Conservation (phyloP, 2,888 invertebrate species). For the Melanchra persicariae region DNA sequence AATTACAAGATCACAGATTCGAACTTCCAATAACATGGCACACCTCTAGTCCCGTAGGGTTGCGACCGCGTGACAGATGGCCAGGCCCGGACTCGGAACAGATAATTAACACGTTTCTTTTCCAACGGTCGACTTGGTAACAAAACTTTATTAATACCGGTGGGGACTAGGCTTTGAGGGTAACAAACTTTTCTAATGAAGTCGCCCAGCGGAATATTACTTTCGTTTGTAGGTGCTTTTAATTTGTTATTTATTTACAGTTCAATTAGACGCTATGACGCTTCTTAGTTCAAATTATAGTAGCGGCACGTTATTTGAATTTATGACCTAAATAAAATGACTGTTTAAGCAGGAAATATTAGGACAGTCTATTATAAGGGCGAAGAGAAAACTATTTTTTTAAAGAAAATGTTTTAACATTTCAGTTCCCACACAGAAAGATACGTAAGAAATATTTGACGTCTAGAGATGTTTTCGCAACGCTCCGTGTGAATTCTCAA, state of each 20-base stretch:
- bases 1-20: slow-evolving; percentile 51
- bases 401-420: slow-evolving; percentile 31
- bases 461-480: slow-evolving; percentile 45
- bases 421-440: slow-evolving; percentile 16
- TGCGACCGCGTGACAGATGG: slow-evolving; percentile 84
- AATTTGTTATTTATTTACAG: slow-evolving; percentile 86
- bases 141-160: slow-evolving; percentile 91
- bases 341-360: slow-evolving; percentile 10
- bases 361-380: slow-evolving; percentile 5
- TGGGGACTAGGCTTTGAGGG: slow-evolving; percentile 87
- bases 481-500: slow-evolving; percentile 46
- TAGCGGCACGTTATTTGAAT: slow-evolving; percentile 47
- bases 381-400: slow-evolving; percentile 42
- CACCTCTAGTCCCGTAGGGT: slow-evolving; percentile 68
- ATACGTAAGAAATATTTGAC: slow-evolving; percentile 46
- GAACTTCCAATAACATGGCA: slow-evolving; percentile 67
- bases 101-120: slow-evolving; percentile 90
- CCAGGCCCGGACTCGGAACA: slow-evolving; percentile 74
- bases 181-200: slow-evolving; percentile 90
- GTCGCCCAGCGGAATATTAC: slow-evolving; percentile 86
- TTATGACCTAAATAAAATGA: slow-evolving; percentile 28
- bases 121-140: slow-evolving; percentile 80
- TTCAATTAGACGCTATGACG: slow-evolving; percentile 57
- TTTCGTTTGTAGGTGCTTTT: slow-evolving; percentile 82
- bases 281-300: slow-evolving; percentile 42